These are phyloP conservation scores for Parotocinclus haroldoi DNA, from an alignment of 2,797 vertebrate genomes.

Conservation along the genomic window DNA sequence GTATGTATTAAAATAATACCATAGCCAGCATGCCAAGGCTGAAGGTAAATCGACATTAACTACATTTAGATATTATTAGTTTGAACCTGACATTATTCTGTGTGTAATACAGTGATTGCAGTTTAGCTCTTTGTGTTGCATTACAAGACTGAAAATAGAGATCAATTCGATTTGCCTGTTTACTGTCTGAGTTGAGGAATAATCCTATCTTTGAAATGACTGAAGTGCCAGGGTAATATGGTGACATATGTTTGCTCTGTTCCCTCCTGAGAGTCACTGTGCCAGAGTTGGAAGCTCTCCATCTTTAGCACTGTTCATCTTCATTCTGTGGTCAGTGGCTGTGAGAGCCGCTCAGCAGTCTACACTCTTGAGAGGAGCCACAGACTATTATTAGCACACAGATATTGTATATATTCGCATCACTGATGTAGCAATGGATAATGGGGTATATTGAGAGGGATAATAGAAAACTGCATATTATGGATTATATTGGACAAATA, in stretches of 20 bases:
- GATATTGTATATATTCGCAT: background rate
- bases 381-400: background rate
- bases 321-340: slow-evolving; percentile 21
- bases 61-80: too few relatives aligned
- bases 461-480: background rate
- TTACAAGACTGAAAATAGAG: too few relatives aligned
- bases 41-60: too few relatives aligned
- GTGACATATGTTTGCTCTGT: slow-evolving; percentile 42
- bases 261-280: slow-evolving; percentile 32
- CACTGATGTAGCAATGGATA: background rate
- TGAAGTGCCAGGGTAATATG: slow-evolving; percentile 30
- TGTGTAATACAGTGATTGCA: too few relatives aligned
- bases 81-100: too few relatives aligned
- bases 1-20: too few relatives aligned
- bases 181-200: too few relatives aligned
- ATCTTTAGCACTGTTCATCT: slow-evolving; percentile 18
- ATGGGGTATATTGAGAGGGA: background rate
- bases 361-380: background rate
- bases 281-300: slow-evolving; percentile 35
- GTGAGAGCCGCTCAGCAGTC: background rate
- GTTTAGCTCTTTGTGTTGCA: too few relatives aligned
- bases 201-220: too few relatives aligned
- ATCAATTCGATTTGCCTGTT: too few relatives aligned
- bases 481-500: background rate
- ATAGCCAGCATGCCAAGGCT: too few relatives aligned